phyloP scores from a whole-genome alignment of 2,797 vertebrate genomes.

The Coendou prehensilis region DNA sequence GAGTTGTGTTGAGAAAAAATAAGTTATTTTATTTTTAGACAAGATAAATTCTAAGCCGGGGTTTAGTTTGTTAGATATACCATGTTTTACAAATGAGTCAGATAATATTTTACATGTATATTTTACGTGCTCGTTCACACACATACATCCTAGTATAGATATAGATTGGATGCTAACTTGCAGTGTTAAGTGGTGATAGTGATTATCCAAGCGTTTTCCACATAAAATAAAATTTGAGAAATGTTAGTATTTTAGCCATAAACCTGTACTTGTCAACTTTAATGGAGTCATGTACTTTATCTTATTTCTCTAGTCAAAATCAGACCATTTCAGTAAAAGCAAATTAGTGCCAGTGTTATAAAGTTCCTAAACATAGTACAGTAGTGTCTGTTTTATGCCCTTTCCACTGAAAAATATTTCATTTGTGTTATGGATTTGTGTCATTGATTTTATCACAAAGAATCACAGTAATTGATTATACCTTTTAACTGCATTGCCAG shows the following conservation, averaged over 20 bases:
- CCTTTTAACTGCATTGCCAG: constrained; percentile 39
- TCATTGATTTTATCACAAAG: constrained; percentile 77
- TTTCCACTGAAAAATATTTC: constrained; percentile 62
- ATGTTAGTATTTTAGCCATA: constrained; percentile 74
- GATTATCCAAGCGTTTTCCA: constrained; percentile 50
- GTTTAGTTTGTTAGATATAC: not conserved
- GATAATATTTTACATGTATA: not conserved
- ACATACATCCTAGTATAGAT: not conserved
- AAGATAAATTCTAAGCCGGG: constrained; percentile 35
- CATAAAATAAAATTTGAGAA: constrained; percentile 43
- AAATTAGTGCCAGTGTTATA: constrained; percentile 70
- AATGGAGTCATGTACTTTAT: constrained; percentile 46
- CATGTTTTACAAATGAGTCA: constrained; percentile 34
- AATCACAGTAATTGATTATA: constrained; percentile 40
- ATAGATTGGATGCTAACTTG: not conserved
- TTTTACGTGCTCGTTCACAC: not conserved
- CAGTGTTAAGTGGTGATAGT: not conserved
- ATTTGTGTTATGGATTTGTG: constrained; percentile 71
- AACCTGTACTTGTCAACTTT: constrained; percentile 60
- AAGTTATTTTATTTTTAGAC: constrained; percentile 23
- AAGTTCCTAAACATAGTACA: not conserved
- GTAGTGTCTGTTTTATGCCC: not conserved
- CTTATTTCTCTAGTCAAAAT: constrained; percentile 72
- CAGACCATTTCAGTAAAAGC: constrained; percentile 58
- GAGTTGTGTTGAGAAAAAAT: constrained; percentile 37